These are phyloP conservation scores for Cephus spinipes DNA, from an alignment of 2,888 invertebrate species.

Conservation along the genomic window DNA sequence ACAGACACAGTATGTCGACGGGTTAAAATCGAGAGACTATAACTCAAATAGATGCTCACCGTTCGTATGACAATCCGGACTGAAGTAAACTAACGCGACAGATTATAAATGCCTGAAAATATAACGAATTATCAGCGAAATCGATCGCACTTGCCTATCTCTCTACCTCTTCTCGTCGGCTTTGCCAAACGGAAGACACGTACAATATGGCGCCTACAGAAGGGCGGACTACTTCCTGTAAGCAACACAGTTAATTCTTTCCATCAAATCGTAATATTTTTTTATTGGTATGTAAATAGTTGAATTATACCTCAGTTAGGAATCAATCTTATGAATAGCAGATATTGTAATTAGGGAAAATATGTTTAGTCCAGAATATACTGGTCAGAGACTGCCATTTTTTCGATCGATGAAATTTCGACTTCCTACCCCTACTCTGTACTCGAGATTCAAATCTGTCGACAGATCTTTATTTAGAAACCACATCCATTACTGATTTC, in stretches of 20 bases:
- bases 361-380: neutral
- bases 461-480: neutral
- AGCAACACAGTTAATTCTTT: neutral
- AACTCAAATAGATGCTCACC: neutral
- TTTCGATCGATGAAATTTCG: neutral
- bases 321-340: neutral
- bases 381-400: neutral
- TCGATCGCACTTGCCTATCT: neutral
- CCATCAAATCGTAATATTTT: neutral
- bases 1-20: neutral
- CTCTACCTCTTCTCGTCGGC: constrained; percentile 19
- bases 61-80: neutral
- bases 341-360: neutral
- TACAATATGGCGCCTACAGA: constrained; percentile 46
- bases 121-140: constrained; percentile 10
- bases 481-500: neutral
- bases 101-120: neutral
- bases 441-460: neutral
- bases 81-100: neutral
- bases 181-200: constrained; percentile 45
- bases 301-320: neutral
- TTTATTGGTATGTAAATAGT: neutral
- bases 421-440: neutral
- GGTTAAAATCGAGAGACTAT: neutral
- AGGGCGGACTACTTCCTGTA: constrained; percentile 53